These are phyloP conservation scores for Gallinago jamesoni DNA, from an alignment of 2,113 vertebrate genomes.

Conservation along the genomic window DNA sequence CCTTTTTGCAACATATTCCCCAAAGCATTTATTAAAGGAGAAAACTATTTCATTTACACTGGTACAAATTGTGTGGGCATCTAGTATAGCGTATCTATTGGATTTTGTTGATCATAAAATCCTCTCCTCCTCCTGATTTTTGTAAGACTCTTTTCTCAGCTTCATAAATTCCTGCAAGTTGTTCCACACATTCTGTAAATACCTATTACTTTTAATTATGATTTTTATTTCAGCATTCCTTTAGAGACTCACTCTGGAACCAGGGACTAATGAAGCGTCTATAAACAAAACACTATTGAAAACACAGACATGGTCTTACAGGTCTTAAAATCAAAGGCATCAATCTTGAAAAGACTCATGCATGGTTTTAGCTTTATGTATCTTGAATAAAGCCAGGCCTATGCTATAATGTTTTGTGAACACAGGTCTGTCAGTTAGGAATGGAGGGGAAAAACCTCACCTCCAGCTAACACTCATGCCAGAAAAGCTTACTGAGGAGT, in stretches of 20 bases:
- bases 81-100: neutral
- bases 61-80: neutral
- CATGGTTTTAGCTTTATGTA: neutral
- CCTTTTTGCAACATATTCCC: neutral
- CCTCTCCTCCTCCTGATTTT: neutral
- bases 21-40: constrained; percentile 15
- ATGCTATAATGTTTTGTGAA: neutral
- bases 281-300: neutral
- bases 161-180: neutral
- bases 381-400: neutral
- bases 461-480: neutral
- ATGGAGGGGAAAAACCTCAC: neutral
- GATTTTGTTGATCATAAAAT: constrained; percentile 19
- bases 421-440: neutral
- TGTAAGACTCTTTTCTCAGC: neutral
- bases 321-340: neutral
- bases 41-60: neutral
- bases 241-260: neutral
- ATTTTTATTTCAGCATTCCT: neutral
- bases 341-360: neutral
- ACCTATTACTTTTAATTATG: neutral
- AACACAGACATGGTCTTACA: neutral
- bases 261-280: neutral
- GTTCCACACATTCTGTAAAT: neutral
- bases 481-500: neutral